Percentiles rank a stretch among this genome's conserved stretches.
These are phyloP conservation scores for Etheostoma perlongum DNA, from an alignment of 2,797 vertebrate genomes.

Conservation along the genomic window DNA sequence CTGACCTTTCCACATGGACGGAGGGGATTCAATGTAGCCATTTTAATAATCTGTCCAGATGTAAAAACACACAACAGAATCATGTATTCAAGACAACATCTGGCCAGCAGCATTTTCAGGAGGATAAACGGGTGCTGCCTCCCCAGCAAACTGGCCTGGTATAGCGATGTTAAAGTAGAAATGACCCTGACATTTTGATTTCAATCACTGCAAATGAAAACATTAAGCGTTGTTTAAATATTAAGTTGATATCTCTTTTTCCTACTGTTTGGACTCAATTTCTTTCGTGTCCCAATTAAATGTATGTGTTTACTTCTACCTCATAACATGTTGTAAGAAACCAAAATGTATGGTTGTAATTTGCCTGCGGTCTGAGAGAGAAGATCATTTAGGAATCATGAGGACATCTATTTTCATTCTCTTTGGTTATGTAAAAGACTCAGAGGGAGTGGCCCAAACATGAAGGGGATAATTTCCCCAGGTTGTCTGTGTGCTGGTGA, in stretches of 20 bases:
- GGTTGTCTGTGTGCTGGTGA: conserved; percentile 57
- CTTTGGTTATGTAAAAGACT: conserved; percentile 72
- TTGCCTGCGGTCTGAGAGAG: conserved; percentile 43
- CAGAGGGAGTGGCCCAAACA: conserved; percentile 56
- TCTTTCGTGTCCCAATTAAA: background rate
- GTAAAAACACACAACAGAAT: conserved; percentile 52
- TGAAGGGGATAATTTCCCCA: conserved; percentile 55
- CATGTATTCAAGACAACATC: conserved; percentile 64
- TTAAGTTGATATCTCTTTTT: background rate
- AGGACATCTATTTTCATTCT: conserved; percentile 46
- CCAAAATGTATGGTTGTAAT: conserved; percentile 32
- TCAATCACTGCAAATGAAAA: background rate
- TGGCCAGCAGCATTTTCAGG: conserved; percentile 43
- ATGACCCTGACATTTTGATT: background rate
- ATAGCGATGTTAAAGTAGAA: background rate
- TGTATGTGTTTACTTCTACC: background rate
- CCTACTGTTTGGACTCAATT: background rate
- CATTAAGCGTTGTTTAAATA: background rate
- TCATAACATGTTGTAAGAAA: background rate
- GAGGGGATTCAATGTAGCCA: conserved; percentile 48
- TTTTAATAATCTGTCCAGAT: conserved; percentile 70
- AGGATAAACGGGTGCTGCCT: conserved; percentile 45
- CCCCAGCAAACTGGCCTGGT: background rate
- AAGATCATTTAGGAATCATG: conserved; percentile 54
- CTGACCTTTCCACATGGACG: conserved; percentile 23